Base-by-base conservation (phyloP, 2,888 invertebrate species). In the Zele albiditarsus region DNA sequence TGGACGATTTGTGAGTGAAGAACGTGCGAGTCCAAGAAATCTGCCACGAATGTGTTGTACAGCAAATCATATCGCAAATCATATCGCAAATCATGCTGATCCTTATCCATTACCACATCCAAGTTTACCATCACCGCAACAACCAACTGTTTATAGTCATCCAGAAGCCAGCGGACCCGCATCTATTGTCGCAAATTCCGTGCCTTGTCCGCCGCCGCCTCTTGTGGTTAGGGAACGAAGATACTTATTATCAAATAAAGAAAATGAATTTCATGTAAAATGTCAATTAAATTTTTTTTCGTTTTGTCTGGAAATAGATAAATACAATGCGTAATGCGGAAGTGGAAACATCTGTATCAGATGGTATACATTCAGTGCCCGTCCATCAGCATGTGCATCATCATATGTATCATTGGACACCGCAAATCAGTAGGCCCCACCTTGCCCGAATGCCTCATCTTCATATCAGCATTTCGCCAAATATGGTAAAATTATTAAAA, bases 361-460 rank as follows among this genome's bases (percentile, higher is more conserved):
- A 86, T 23, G 82, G 69, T 66, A 73, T 69, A 8, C 60, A 60
- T 10, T 82, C 85, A 71, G 82, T 84, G 80, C 85, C 88, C 42
- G 83, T 88, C 66, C 88, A 87, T 82, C 94, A 93, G 76, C 94
- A 94, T 82, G 92, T 95, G 1, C 95, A 95, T 86, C 95, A 95
- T 88, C 95, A 95, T 85, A 93, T 94, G 91, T 94, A 94, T 84
- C 95, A 95, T 89, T 94, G 94, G 86, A 89, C 92, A 80, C 92
- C 92, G 86, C 83, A 82, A 73, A 75, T 80, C 66, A 66, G 79
- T 60, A 78, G 81, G 27, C 81, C 82, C 33, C 90, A 89, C 31
- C 74, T 80, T 33, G 57, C 65, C n/a, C 86, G 89, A 74, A 84
- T 90, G 82, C 90, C 90, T 79, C 92, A 93, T 80, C 90, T 93